A percentile compares a stretch with the other conserved stretches of the same genome.
Conservation (phyloP, 2,113 vertebrate species). For the Thunnus maccoyii region DNA sequence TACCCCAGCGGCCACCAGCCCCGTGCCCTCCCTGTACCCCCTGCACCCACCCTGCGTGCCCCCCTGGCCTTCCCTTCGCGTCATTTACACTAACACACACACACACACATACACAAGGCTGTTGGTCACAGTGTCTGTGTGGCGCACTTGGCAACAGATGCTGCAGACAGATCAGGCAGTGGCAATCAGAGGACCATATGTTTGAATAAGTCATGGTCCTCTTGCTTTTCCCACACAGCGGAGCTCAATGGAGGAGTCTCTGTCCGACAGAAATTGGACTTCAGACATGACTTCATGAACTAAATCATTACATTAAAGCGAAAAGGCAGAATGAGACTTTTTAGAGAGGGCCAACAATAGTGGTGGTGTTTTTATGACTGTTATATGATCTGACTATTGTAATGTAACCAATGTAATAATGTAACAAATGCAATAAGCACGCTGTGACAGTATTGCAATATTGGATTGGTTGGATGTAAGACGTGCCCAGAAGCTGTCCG, state of each 20-base stretch:
- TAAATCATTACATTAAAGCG: not conserved
- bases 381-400: too few species aligned
- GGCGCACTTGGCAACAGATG: slow-evolving; percentile 95
- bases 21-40: slow-evolving; percentile 56
- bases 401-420: too few species aligned
- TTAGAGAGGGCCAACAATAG: too few species aligned
- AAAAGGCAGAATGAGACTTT: too few species aligned
- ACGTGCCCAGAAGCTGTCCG: too few species aligned
- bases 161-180: slow-evolving; percentile 90
- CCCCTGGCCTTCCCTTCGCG: slow-evolving; percentile 30
- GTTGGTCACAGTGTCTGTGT: slow-evolving; percentile 93
- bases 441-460: too few species aligned
- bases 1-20: slow-evolving; percentile 61
- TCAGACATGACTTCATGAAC: not conserved
- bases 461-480: too few species aligned
- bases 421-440: too few species aligned
- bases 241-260: not conserved
- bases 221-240: slow-evolving; percentile 86
- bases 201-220: slow-evolving; percentile 93
- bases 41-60: slow-evolving; percentile 22
- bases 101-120: slow-evolving; percentile 67
- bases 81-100: slow-evolving; percentile 51
- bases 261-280: not conserved
- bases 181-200: slow-evolving; percentile 95
- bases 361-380: too few species aligned